Percentiles rank a stretch among this genome's conserved stretches.
phyloP scores from a whole-genome alignment of 2,797 vertebrate genomes.

The Xyrichtys novacula region DNA sequence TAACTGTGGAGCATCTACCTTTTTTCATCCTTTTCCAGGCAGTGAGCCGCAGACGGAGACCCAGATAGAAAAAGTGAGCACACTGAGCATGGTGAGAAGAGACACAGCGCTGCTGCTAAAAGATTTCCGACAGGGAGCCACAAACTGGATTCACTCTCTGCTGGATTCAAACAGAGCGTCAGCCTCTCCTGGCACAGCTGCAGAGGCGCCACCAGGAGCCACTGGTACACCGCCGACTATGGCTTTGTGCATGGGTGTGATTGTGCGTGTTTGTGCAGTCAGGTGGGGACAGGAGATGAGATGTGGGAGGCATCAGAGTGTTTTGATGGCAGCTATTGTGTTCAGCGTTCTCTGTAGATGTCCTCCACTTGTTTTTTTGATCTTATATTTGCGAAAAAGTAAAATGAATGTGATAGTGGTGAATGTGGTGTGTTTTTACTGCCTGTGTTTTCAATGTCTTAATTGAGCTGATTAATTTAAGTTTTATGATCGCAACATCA shows the following conservation, averaged over 20 bases:
- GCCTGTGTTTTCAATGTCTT: slow-evolving; percentile 22
- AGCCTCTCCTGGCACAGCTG: slow-evolving; percentile 43
- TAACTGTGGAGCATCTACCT: slow-evolving; percentile 10
- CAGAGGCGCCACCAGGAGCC: slow-evolving; percentile 49
- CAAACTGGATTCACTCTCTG: slow-evolving; percentile 91
- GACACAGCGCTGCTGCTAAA: slow-evolving; percentile 88
- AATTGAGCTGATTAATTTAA: slow-evolving; percentile 38
- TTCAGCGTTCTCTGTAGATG: slow-evolving; percentile 28
- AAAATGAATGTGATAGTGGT: neutral
- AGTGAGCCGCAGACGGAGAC: slow-evolving; percentile 79
- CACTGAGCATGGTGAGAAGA: slow-evolving; percentile 86
- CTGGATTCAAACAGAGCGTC: slow-evolving; percentile 81
- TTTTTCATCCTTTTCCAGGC: slow-evolving; percentile 50
- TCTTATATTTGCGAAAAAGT: slow-evolving; percentile 11
- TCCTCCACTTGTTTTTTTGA: slow-evolving; percentile 20
- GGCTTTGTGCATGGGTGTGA: slow-evolving; percentile 26
- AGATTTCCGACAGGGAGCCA: slow-evolving; percentile 89
- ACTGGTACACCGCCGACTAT: slow-evolving; percentile 55
- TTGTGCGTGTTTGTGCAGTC: slow-evolving; percentile 16
- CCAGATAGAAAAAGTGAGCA: slow-evolving; percentile 86
- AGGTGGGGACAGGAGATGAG: slow-evolving; percentile 6
- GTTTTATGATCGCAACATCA: slow-evolving; percentile 9
- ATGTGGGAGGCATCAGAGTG: slow-evolving; percentile 33
- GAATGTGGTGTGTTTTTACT: neutral
- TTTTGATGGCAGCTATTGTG: slow-evolving; percentile 10